Conservation (phyloP, 2,888 invertebrate species). For the Pollenia griseotomentosa region DNA sequence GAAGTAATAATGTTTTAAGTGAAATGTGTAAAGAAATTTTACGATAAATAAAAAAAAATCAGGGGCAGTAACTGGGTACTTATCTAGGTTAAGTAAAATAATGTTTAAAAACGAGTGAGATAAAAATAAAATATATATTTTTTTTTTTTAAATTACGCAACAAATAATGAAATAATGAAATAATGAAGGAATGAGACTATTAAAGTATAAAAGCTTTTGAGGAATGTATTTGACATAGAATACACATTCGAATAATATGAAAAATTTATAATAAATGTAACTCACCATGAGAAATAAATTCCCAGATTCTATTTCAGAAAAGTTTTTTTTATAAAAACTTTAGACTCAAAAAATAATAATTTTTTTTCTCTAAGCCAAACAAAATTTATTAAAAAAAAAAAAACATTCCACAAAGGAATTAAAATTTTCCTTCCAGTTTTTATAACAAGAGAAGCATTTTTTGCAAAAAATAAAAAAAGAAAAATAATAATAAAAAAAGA, state of each 20-base stretch:
- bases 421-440: background rate
- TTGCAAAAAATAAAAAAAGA: background rate
- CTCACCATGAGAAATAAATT: too few species aligned
- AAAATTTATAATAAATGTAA: too few species aligned
- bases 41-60: constrained; percentile 44
- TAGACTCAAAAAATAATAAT: background rate
- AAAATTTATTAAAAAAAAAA: too few species aligned
- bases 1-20: constrained; percentile 60
- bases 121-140: constrained; percentile 4
- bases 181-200: too few species aligned
- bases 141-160: background rate
- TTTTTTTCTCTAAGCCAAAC: too few species aligned
- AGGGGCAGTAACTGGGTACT: constrained; percentile 35
- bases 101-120: constrained; percentile 1
- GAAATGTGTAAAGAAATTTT: constrained; percentile 32
- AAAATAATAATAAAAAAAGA: constrained; percentile 11
- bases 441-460: constrained; percentile 10
- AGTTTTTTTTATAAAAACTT: background rate
- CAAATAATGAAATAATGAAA: too few species aligned
- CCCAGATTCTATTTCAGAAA: too few species aligned
- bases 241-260: too few species aligned
- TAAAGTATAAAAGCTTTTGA: too few species aligned
- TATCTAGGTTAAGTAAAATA: constrained; percentile 52
- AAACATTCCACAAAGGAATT: background rate
- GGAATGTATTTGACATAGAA: too few species aligned